These are phyloP conservation scores for Eidolon dupreanum DNA, from an alignment of 2,797 vertebrate genomes.

Conservation along the genomic window DNA sequence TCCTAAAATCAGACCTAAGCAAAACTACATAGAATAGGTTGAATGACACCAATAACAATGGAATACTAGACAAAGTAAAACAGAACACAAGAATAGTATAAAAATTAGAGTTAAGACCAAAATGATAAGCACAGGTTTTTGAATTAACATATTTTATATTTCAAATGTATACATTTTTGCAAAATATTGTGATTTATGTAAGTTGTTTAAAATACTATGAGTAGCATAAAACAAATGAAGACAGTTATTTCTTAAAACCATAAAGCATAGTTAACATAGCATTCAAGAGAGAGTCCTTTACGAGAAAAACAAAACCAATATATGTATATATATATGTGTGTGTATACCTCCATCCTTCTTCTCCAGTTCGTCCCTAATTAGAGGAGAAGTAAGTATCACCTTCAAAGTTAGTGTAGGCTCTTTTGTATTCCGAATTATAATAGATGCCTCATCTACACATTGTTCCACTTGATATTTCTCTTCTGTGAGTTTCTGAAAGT, in stretches of 20 bases:
- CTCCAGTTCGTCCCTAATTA: slow-evolving; percentile 94
- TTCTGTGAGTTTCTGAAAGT: slow-evolving; percentile 96
- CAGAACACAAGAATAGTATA: not conserved
- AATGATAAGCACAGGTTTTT: slow-evolving; percentile 11
- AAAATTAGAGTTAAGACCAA: slow-evolving; percentile 43
- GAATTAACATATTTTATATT: slow-evolving; percentile 34
- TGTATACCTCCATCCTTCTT: slow-evolving; percentile 90
- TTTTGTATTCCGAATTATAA: slow-evolving; percentile 93
- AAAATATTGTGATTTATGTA: slow-evolving; percentile 49
- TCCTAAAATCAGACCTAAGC: slow-evolving; percentile 47
- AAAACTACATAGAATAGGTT: slow-evolving; percentile 3
- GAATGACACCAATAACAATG: not conserved
- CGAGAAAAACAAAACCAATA: slow-evolving; percentile 66
- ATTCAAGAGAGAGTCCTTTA: slow-evolving; percentile 66
- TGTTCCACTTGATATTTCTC: slow-evolving; percentile 95
- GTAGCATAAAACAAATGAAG: slow-evolving; percentile 48
- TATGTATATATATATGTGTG: not conserved
- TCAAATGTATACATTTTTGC: slow-evolving; percentile 40
- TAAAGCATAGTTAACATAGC: slow-evolving; percentile 72
- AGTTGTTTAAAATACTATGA: slow-evolving; percentile 32
- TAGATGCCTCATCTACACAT: slow-evolving; percentile 93
- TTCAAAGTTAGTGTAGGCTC: slow-evolving; percentile 96
- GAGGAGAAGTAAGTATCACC: slow-evolving; percentile 96
- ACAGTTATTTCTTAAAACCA: slow-evolving; percentile 70
- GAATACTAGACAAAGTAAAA: slow-evolving; percentile 23